Evolutionary conservation across 2,113 vertebrate species (phyloP), one percentile per base, ranked within the genome.

Genomic region (Microcebus lehilahytsara): DNA sequence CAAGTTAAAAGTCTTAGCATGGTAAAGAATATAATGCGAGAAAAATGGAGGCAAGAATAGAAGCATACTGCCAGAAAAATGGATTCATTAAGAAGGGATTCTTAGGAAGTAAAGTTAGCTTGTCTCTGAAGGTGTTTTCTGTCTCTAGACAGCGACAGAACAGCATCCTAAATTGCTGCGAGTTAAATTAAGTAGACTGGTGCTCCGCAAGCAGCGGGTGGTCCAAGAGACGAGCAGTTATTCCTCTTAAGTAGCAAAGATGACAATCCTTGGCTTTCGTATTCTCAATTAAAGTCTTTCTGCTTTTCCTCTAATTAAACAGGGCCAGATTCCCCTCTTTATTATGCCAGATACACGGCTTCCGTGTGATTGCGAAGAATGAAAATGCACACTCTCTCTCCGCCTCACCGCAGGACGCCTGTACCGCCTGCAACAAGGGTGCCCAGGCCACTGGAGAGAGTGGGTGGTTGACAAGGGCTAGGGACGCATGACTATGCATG

Each of bases 401-500:
- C 20, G 2, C 22, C 1, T 0, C 34, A 3, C 13, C 6, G 17
- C 10, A 2, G 49, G 32, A 17, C 0, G 62, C 49, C 2, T 3
- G 2, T 37, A 10, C 1, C 4, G 0, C 27, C 19, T 6, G 34
- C 20, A 3, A 4, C 3, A 37, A 8, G 60, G 0, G 32, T 2
- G 0, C 60, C 49, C 46, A 32, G 77, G 2, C 4, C 3, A 0
- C 42, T 40, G 2, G 0, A 6, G 19, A n/a, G 6, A 58, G 20
- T n/a, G 5, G 12, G 11, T 16, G 37, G 34, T 0, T 6, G 30
- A 0, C 20, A 1, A 9, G 0, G 1, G 4, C 22, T 42, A 3
- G 0, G 19, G 37, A 71, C 7, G n/a, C 6, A 1, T 0, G 2
- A 5, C 0, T 25, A 62, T 22, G 37, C n/a, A 0, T 62, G 20